These are phyloP conservation scores for Microvelia longipes DNA, from an alignment of 1,140 invertebrate species.

Conservation along the genomic window DNA sequence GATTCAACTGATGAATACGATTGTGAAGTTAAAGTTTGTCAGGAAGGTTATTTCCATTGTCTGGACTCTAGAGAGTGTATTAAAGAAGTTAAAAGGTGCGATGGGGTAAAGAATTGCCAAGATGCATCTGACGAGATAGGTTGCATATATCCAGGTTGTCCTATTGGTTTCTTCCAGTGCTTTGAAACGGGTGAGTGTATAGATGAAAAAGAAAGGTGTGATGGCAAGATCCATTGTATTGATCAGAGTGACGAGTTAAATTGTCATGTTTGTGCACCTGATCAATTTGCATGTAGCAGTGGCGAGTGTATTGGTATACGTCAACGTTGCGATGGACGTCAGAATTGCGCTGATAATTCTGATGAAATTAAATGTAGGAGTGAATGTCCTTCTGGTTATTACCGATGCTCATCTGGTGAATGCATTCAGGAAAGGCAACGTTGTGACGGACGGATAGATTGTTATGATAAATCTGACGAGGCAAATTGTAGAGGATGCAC, in stretches of 20 bases:
- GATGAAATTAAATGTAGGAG: constrained; percentile 30
- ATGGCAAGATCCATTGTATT: too few species aligned
- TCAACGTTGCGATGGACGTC: neutral
- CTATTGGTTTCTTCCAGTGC: neutral
- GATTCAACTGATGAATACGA: constrained; percentile 70
- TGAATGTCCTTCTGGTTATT: constrained; percentile 19
- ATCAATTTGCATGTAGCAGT: neutral
- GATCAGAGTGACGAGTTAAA: too few species aligned
- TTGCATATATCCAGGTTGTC: neutral
- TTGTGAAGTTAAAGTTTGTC: neutral
- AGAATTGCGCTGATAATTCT: constrained; percentile 29
- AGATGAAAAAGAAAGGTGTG: too few species aligned
- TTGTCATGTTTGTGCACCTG: neutral
- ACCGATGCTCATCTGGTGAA: constrained; percentile 12
- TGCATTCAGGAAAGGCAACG: constrained; percentile 69
- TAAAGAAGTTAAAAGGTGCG: neutral
- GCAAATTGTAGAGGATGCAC: constrained; percentile 10
- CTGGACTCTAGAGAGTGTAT: constrained; percentile 2
- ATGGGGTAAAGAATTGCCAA: neutral
- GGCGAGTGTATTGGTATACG: constrained; percentile 25
- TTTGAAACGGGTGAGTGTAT: too few species aligned
- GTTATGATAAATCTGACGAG: constrained; percentile 76
- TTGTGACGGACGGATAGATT: constrained; percentile 79
- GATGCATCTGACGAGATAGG: neutral
- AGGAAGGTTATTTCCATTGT: neutral